A percentile compares a stretch with the other conserved stretches of the same genome.
Evolutionary conservation across 2,888 invertebrate genomes (phyloP).

Genomic region (Aspidiotus rigidus): DNA sequence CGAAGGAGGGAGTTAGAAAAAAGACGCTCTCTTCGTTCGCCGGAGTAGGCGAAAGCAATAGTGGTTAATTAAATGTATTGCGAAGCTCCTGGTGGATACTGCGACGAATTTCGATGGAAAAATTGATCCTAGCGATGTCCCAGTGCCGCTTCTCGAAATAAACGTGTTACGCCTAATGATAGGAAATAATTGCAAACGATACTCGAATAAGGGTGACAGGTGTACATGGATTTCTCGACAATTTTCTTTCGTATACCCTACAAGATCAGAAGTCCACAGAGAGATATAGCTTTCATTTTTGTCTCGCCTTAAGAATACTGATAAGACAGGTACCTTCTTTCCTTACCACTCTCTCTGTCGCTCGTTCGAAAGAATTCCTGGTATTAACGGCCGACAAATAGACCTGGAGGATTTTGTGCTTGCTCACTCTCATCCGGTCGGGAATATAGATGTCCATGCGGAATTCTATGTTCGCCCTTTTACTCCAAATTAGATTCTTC

Average conservation of each 20-base stretch:
- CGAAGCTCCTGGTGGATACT: too few species aligned
- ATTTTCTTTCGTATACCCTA: too few species aligned
- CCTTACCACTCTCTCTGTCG: not conserved
- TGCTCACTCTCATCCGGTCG: not conserved
- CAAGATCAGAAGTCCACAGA: too few species aligned
- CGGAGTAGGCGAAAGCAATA: not conserved
- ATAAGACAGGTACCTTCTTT: not conserved
- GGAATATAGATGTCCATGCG: slow-evolving; percentile 14
- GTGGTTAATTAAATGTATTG: not conserved
- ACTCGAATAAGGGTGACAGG: too few species aligned
- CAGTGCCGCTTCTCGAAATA: too few species aligned
- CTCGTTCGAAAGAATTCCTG: not conserved
- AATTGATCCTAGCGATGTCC: too few species aligned
- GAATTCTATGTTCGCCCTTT: slow-evolving; percentile 32
- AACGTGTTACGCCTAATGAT: too few species aligned
- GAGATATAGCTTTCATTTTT: too few species aligned
- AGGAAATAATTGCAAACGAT: too few species aligned
- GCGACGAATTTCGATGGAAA: too few species aligned
- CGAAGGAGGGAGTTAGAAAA: not conserved
- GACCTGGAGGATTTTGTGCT: not conserved
- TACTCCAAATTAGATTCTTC: slow-evolving; percentile 28
- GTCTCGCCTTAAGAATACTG: not conserved
- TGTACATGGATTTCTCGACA: too few species aligned
- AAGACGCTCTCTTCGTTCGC: not conserved
- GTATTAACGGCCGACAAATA: not conserved